These are phyloP conservation scores for Psammodynastes pulverulentus DNA, from an alignment of 2,113 vertebrate species.

Conservation along the genomic window DNA sequence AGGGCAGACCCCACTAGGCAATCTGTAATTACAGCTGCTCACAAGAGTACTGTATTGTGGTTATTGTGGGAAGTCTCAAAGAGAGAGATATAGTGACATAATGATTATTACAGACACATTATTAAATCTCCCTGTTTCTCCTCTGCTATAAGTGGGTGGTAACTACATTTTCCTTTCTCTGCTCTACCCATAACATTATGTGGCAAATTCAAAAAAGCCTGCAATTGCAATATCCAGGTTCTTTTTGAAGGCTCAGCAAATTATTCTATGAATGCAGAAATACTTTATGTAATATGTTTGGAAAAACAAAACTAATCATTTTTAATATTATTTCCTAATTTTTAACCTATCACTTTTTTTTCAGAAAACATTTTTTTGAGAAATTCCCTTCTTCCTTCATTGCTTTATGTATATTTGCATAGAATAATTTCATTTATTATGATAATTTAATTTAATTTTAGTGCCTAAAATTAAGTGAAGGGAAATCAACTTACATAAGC, in stretches of 20 bases:
- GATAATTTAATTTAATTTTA: neutral
- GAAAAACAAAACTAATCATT: neutral
- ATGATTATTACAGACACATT: conserved; percentile 54
- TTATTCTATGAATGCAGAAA: conserved; percentile 11
- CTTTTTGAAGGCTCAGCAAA: conserved; percentile 32
- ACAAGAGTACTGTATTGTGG: conserved; percentile 31
- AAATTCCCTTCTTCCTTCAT: neutral
- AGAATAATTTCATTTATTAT: neutral
- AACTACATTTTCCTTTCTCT: conserved; percentile 25
- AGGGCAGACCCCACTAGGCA: conserved; percentile 35
- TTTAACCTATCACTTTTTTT: neutral
- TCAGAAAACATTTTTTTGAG: neutral
- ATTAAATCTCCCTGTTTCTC: conserved; percentile 21
- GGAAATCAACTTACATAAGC: neutral
- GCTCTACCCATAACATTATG: conserved; percentile 2
- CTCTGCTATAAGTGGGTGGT: neutral
- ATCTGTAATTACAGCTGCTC: conserved; percentile 37
- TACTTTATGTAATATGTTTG: neutral
- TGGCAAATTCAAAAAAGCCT: conserved; percentile 14
- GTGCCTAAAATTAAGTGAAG: neutral
- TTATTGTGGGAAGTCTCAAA: conserved; percentile 53
- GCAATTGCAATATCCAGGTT: conserved; percentile 36
- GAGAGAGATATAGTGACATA: conserved; percentile 51
- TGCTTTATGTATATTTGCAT: neutral
- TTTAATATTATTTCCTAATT: neutral